phyloP scores from a whole-genome alignment of 1,140 invertebrate genomes.

The Temnothorax curvispinosus region DNA sequence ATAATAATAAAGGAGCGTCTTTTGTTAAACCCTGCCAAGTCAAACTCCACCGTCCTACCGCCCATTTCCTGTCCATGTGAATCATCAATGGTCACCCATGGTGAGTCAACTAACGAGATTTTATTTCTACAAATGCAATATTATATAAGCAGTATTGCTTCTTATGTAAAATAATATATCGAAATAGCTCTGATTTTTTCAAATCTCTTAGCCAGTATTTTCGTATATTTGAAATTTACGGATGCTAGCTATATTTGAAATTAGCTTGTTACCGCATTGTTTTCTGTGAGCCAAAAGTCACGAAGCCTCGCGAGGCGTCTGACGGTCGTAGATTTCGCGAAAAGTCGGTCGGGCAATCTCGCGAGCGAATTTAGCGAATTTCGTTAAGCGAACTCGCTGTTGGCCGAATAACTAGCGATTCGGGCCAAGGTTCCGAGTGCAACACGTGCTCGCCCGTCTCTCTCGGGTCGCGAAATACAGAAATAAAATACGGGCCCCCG shows the following conservation, averaged over 20 bases:
- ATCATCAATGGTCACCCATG: neutral
- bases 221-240: neutral
- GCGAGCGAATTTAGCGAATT: conserved; percentile 30
- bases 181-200: neutral
- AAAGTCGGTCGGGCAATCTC: conserved; percentile 32
- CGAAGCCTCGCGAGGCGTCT: neutral
- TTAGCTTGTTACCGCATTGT: conserved; percentile 10
- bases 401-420: conserved; percentile 73
- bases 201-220: neutral
- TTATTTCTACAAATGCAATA: conserved; percentile 7
- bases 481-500: conserved; percentile 71
- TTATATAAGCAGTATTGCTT: neutral
- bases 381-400: conserved; percentile 17
- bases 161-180: neutral
- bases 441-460: conserved; percentile 66
- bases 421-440: conserved; percentile 77
- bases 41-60: neutral
- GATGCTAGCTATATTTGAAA: neutral
- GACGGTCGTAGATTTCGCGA: conserved; percentile 19
- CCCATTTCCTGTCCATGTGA: neutral
- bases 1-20: conserved; percentile 77
- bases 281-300: neutral
- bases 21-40: conserved; percentile 73
- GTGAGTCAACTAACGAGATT: neutral
- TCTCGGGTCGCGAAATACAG: conserved; percentile 62